Evolutionary conservation across 2,888 invertebrate species (phyloP), one percentile per base, ranked within the genome.

Genomic region (Apocheima hispidaria): DNA sequence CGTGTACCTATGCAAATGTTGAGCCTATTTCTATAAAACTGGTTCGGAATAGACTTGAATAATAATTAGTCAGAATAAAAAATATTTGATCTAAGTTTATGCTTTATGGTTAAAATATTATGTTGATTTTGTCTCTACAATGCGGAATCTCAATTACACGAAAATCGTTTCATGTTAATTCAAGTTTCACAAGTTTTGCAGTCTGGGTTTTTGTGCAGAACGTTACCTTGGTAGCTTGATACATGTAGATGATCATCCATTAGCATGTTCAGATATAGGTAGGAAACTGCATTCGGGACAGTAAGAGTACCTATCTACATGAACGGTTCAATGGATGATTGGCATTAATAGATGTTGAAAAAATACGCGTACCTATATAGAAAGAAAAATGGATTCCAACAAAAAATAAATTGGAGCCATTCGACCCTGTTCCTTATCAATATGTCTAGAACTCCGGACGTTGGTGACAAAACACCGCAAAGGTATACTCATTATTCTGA

Each of bases 21-120:
- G 12, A 30, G 46, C 18, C 46, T 30, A 46, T 46, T 30, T 46
- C 30, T 46, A 46, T 12, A 30, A 30, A 46, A 46, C 30, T 28
- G 16, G 44, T 16, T 44, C 18, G 4, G 5, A 23, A 43, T 43
- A 28, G 46, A 46, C 46, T 46, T 30, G 46, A 30, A 30, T 44
- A 28, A 16, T 28, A 28, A 46, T 2, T 26, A 5, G 20, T 30
- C 5, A 10, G 30, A 30, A 30, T 5, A 46, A 46, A 46, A 46
- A 18, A 30, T 44, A 16, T 44, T 28, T 14, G 2, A 28, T 14
- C 3, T 2, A 43, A 43, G 14, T n/a, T 43, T 7, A 1, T 7
- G 3, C 6, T 14, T 14, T 12, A 2, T 10, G 5, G 18, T 46
- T 7, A 46, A 30, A 28, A 46, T 30, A 2, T 26, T 43, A 46